Conservation (phyloP, 2,797 vertebrate species). For the Echeneis naucrates region DNA sequence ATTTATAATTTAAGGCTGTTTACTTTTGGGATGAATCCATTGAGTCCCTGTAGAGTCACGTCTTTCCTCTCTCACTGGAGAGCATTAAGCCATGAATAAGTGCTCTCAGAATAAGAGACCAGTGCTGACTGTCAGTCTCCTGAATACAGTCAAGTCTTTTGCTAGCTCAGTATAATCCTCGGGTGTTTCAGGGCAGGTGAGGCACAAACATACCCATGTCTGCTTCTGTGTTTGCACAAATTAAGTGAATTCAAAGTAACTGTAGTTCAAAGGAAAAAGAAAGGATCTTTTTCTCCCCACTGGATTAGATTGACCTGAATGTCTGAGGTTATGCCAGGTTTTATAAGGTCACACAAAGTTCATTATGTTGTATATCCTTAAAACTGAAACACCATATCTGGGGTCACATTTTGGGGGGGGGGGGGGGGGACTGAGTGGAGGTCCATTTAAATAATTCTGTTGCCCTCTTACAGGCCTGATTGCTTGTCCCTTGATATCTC, state of each 20-base stretch:
- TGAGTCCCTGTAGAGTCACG: constrained; percentile 47
- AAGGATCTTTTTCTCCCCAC: constrained; percentile 40
- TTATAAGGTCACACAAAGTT: constrained; percentile 11
- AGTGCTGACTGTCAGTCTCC: constrained; percentile 42
- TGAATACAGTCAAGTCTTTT: constrained; percentile 54
- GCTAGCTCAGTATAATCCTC: constrained; percentile 62
- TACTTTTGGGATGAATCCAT: constrained; percentile 68
- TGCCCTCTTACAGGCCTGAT: background rate
- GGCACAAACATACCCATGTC: constrained; percentile 47
- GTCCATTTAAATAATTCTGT: constrained; percentile 18
- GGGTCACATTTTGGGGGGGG: constrained; percentile 38
- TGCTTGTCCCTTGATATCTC: constrained; percentile 23
- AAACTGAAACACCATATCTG: constrained; percentile 32
- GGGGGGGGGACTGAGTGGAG: constrained; percentile 23
- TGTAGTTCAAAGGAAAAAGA: constrained; percentile 42
- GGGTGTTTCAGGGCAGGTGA: constrained; percentile 51
- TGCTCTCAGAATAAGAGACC: constrained; percentile 55
- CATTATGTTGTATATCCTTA: constrained; percentile 34
- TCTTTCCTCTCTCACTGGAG: constrained; percentile 57
- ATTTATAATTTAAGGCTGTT: constrained; percentile 54
- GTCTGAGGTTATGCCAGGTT: constrained; percentile 31
- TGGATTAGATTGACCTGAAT: constrained; percentile 17
- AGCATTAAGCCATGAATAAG: constrained; percentile 71
- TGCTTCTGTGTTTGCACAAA: constrained; percentile 62
- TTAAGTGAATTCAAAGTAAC: constrained; percentile 46